Evolutionary conservation across 2,888 invertebrate genomes (phyloP).

Genomic region (Aporophyla lueneburgensis): DNA sequence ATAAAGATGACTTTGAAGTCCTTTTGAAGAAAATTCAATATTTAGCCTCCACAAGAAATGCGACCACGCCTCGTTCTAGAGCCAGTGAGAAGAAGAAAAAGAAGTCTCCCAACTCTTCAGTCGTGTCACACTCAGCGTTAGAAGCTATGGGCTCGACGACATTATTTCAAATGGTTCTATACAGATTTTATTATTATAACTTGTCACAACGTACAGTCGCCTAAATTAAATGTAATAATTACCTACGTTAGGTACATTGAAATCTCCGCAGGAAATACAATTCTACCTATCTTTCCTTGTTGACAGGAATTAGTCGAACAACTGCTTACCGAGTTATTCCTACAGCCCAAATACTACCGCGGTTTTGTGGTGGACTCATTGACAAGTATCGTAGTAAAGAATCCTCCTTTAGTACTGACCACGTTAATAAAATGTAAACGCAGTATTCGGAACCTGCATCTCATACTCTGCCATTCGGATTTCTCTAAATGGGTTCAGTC

Average conservation of each 20-base stretch:
- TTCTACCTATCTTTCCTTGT: slow-evolving; percentile 24
- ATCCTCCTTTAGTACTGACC: slow-evolving; percentile 77
- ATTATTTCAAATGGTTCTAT: slow-evolving; percentile 82
- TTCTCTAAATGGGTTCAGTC: slow-evolving; percentile 82
- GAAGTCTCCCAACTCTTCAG: slow-evolving; percentile 75
- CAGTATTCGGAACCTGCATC: slow-evolving; percentile 80
- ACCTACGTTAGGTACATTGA: not conserved
- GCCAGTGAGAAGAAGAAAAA: slow-evolving; percentile 83
- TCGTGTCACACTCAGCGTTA: slow-evolving; percentile 74
- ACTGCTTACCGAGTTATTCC: slow-evolving; percentile 81
- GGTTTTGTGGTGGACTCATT: slow-evolving; percentile 86
- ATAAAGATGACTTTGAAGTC: slow-evolving; percentile 79
- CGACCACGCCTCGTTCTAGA: slow-evolving; percentile 82
- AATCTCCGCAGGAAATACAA: not conserved
- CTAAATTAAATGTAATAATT: not conserved
- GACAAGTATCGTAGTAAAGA: slow-evolving; percentile 81
- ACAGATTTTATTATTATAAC: not conserved
- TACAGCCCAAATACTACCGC: slow-evolving; percentile 74
- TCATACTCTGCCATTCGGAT: slow-evolving; percentile 84
- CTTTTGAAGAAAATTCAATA: slow-evolving; percentile 80
- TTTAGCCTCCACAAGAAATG: slow-evolving; percentile 76
- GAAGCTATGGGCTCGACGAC: slow-evolving; percentile 81
- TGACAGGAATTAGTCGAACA: slow-evolving; percentile 82
- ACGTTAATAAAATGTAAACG: slow-evolving; percentile 83
- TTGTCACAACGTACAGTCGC: not conserved